A percentile compares a stretch with the other conserved stretches of the same genome.
Evolutionary conservation across 2,888 invertebrate genomes (phyloP).

Genomic region (Metellina segmentata): DNA sequence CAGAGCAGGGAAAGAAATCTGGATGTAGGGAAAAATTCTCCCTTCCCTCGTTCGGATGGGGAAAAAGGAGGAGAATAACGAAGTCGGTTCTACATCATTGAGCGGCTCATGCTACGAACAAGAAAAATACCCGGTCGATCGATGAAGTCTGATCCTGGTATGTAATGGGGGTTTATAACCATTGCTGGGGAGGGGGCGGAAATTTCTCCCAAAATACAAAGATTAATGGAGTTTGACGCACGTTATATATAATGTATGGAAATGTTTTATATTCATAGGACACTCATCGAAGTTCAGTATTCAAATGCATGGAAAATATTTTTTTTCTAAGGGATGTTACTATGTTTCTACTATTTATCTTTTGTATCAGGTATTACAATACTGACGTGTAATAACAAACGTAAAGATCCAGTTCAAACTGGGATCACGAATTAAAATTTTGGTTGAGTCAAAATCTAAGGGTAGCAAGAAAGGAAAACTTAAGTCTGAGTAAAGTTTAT

Average conservation of each 20-base stretch:
- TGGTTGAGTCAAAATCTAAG: too few species aligned
- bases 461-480: too few species aligned
- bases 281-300: background rate
- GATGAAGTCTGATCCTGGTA: constrained; percentile 18
- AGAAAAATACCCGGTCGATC: constrained; percentile 35
- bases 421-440: too few species aligned
- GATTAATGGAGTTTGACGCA: background rate
- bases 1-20: constrained; percentile 19
- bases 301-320: background rate
- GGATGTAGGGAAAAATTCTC: background rate
- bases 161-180: constrained; percentile 25
- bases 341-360: background rate
- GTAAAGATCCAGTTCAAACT: background rate
- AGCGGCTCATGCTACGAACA: constrained; percentile 30
- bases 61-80: background rate
- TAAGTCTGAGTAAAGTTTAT: too few species aligned
- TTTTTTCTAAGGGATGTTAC: background rate
- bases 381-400: background rate
- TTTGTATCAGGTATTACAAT: background rate
- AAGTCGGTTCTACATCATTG: constrained; percentile 48
- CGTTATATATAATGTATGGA: background rate
- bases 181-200: constrained; percentile 26
- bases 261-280: background rate
- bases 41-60: background rate
- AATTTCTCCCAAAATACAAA: background rate